phyloP scores from a whole-genome alignment of 2,888 invertebrate genomes.

The Sminthurides aquaticus region DNA sequence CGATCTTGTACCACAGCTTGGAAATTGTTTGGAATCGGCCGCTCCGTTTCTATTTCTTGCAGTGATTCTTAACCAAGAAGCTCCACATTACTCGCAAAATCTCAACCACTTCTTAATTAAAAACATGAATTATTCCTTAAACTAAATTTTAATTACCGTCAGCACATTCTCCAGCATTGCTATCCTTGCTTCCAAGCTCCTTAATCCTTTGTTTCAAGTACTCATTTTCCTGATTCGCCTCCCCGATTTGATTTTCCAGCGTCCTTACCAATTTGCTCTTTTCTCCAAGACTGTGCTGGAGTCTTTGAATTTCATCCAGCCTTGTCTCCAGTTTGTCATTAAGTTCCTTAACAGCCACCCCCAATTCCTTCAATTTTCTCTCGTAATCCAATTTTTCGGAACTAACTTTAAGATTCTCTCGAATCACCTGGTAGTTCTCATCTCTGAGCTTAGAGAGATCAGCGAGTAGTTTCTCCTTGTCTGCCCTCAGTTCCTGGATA shows the following conservation, averaged over 20 bases:
- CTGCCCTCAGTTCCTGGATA: background rate
- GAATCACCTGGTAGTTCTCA: background rate
- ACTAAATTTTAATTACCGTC: background rate
- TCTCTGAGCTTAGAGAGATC: background rate
- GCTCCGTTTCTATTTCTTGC: no score
- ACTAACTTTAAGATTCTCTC: background rate
- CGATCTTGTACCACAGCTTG: no score
- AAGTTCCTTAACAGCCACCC: background rate
- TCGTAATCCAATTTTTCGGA: background rate
- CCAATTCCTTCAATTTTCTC: background rate
- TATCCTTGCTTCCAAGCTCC: background rate
- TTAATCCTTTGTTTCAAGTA: background rate
- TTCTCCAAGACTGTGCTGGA: background rate
- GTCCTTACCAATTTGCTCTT: background rate
- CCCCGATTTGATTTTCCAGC: background rate
- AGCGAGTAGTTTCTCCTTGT: background rate
- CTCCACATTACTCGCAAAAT: no score
- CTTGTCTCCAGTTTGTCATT: background rate
- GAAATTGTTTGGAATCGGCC: no score
- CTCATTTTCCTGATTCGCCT: background rate
- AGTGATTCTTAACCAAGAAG: no score
- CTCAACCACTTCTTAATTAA: no score
- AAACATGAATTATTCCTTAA: background rate
- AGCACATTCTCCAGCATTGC: background rate
- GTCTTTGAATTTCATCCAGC: background rate